These are phyloP conservation scores for Henricia sp. DNA, from an alignment of 53 echinoderm and acorn worm genomes.

Conservation along the genomic window DNA sequence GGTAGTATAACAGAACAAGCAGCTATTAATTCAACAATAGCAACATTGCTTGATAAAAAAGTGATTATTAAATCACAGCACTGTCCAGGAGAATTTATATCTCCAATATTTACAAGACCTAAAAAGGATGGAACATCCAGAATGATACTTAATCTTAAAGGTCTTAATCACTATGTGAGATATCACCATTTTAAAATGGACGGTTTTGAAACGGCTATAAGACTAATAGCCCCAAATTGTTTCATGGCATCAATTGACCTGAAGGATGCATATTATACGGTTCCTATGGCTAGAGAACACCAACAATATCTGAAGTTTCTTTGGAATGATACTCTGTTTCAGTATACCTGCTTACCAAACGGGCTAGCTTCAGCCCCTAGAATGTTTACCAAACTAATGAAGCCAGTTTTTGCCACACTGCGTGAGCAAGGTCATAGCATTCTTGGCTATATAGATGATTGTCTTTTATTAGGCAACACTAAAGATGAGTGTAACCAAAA, in stretches of 20 bases:
- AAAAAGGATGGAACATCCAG: constrained; percentile 66
- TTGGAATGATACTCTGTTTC: constrained; percentile 22
- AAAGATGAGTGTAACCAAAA: constrained; percentile 20
- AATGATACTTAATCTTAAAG: constrained; percentile 54
- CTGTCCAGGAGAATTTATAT: constrained; percentile 44
- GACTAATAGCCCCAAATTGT: constrained; percentile 30
- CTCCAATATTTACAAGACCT: no score
- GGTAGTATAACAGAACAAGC: constrained; percentile 14
- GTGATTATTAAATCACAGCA: constrained; percentile 38
- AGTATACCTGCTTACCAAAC: constrained; percentile 48
- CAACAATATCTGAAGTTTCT: constrained; percentile 50
- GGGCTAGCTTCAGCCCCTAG: constrained; percentile 44
- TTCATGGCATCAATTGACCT: constrained; percentile 1
- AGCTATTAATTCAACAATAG: constrained; percentile 28
- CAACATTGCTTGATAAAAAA: constrained; percentile 60
- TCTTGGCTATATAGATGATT: constrained; percentile 56
- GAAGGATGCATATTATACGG: constrained; percentile 41
- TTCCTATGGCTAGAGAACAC: constrained; percentile 48
- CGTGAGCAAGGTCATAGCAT: constrained; percentile 18
- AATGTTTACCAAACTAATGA: constrained; percentile 64
- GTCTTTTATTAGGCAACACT: constrained; percentile 1
- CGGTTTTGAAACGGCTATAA: constrained; percentile 40
- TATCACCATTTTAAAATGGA: constrained; percentile 62
- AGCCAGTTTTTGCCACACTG: constrained; percentile 54
- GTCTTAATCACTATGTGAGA: constrained; percentile 25